Evolutionary conservation across 2,113 vertebrate species (phyloP), one percentile per base, ranked within the genome.

Genomic region (Mustela nigripes): DNA sequence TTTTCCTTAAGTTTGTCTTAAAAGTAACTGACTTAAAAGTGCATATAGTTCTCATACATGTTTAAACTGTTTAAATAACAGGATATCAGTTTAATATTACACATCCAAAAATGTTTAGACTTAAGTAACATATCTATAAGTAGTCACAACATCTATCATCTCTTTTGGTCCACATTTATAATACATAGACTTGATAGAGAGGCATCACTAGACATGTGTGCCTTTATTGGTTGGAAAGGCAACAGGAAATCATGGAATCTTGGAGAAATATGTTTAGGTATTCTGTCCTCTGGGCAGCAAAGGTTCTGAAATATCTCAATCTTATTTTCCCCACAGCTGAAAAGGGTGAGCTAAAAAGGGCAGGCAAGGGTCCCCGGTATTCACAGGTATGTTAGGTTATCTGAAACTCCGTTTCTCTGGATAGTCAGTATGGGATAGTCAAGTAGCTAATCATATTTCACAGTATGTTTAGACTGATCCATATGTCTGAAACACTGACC

Each of bases 111-210:
- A 31, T 50, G 53, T 69, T 87, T 73, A 94, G 33, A 1, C 53
- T 82, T 82, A 88, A 76, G n/a, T 97, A 78, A 24, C 12, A 42
- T 26, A 84, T 82, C 79, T 89, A 73, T 73, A 33, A 96, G 73
- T 24, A 86, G 33, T 36, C 26, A 50, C 18, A 84, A 26, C 16
- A 9, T 39, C 5, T 53, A 11, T 76, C 73, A 86, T 50, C 7
- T 71, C 48, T 82, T 89, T 85, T 69, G 9, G 9, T 71, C 31
- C 42, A 58, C 33, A 63, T 69, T 89, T 92, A 42, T 39, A 94
- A 50, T 81, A 89, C 15, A 48, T 19, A 26, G n/a, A 5, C 39
- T 53, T 60, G 71, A 60, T n/a, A 73, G 12, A 91, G n/a, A 50
- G 56, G 10, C 53, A 50, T 84, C 28, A 45, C 28, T 69, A n/a